Percentiles rank a stretch among this genome's conserved stretches.
These are phyloP conservation scores for Orius insidiosus DNA, from an alignment of 1,140 invertebrate genomes.

Conservation along the genomic window DNA sequence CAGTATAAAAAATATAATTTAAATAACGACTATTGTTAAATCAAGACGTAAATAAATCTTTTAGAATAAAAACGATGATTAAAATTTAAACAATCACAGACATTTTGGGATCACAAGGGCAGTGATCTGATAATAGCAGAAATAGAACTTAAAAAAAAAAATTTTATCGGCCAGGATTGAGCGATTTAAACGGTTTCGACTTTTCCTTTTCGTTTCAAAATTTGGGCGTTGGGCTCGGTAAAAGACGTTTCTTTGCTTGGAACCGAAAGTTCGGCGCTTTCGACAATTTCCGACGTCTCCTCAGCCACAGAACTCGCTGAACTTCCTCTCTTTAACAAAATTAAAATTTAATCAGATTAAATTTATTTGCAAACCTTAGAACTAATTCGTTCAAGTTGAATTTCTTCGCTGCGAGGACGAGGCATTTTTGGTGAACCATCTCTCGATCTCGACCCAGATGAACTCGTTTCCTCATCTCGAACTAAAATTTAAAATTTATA, in stretches of 20 bases:
- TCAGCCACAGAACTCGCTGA: neutral
- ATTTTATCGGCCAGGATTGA: too few relatives aligned
- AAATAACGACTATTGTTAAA: too few relatives aligned
- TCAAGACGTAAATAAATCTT: too few relatives aligned
- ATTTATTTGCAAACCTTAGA: neutral
- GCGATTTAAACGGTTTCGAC: too few relatives aligned
- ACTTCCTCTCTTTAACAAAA: neutral
- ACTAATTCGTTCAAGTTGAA: conserved; percentile 59
- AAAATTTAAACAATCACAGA: too few relatives aligned
- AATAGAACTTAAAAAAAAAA: too few relatives aligned
- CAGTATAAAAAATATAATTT: too few relatives aligned
- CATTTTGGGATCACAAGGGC: too few relatives aligned
- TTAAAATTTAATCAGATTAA: neutral
- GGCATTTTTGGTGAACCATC: conserved; percentile 53
- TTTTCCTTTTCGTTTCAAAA: too few relatives aligned
- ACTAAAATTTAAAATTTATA: conserved; percentile 1
- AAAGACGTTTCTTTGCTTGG: conserved; percentile 13
- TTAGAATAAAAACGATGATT: too few relatives aligned
- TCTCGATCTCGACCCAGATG: conserved; percentile 30
- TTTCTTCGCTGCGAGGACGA: conserved; percentile 61
- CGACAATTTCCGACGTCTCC: neutral
- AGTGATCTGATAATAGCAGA: too few relatives aligned
- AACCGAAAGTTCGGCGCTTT: neutral
- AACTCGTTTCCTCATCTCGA: conserved; percentile 11
- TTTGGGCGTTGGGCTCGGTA: neutral